Evolutionary conservation across 2,113 vertebrate species (phyloP).

Genomic region (Mirounga angustirostris): DNA sequence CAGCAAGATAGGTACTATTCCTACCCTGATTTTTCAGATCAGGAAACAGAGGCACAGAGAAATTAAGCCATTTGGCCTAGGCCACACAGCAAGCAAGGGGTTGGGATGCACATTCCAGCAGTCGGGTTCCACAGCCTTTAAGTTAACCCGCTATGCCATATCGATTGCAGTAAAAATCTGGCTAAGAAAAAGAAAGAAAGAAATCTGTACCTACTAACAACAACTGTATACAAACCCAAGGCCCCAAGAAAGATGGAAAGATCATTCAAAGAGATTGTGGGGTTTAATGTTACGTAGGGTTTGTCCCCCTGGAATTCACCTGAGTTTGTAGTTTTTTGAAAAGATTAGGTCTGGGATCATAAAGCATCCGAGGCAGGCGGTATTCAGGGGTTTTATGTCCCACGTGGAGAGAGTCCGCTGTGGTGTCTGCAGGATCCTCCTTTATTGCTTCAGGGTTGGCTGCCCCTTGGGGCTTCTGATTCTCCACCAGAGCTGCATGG

Average conservation of each 20-base stretch:
- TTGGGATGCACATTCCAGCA: neutral
- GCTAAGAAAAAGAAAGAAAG: neutral
- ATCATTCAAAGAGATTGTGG: neutral
- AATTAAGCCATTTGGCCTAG: neutral
- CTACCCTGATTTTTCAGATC: neutral
- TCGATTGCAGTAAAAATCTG: neutral
- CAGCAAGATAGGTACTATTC: neutral
- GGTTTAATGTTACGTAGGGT: neutral
- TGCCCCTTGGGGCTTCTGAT: neutral
- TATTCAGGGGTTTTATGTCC: neutral
- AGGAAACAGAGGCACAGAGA: neutral
- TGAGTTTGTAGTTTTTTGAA: neutral
- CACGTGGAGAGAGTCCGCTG: neutral
- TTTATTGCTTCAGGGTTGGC: neutral
- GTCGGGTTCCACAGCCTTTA: neutral
- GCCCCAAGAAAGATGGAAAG: neutral
- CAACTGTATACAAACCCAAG: neutral
- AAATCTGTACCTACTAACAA: neutral
- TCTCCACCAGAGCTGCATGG: neutral
- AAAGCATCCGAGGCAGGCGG: neutral
- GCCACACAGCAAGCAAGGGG: neutral
- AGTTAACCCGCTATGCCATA: neutral
- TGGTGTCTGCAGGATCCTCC: neutral
- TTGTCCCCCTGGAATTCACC: neutral
- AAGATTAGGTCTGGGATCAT: neutral